These are phyloP conservation scores for Entosphenus tridentatus DNA, from an alignment of 2,113 vertebrate genomes.

Conservation along the genomic window DNA sequence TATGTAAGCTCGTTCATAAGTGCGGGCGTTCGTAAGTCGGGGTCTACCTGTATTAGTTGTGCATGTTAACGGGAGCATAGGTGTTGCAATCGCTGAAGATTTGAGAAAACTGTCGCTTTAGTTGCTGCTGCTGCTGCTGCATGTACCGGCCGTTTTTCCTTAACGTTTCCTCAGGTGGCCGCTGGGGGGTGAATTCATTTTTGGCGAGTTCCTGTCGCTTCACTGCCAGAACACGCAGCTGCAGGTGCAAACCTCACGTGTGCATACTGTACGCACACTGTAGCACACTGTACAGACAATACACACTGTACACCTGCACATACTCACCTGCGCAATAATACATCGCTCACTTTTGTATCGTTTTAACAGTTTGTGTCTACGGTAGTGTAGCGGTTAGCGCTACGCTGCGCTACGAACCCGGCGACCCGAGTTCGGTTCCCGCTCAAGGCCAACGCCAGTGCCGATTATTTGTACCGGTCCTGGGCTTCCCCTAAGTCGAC, in stretches of 20 bases:
- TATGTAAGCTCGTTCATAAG: background rate
- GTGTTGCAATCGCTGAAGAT: background rate
- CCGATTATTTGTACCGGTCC: no score
- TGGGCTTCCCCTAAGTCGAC: no score
- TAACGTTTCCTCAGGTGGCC: slow-evolving; percentile 50
- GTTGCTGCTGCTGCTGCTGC: background rate
- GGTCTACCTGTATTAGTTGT: background rate
- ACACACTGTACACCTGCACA: background rate
- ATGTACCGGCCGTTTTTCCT: slow-evolving; percentile 16
- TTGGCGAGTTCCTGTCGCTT: slow-evolving; percentile 73
- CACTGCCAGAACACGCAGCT: slow-evolving; percentile 75
- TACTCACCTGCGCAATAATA: background rate
- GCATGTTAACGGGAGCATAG: background rate
- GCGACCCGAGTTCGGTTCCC: background rate
- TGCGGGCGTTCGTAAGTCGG: background rate
- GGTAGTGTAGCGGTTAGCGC: background rate
- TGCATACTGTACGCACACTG: no score
- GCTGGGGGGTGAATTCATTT: slow-evolving; percentile 57
- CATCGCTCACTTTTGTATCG: background rate
- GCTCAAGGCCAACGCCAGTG: no score
- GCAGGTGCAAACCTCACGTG: slow-evolving; percentile 28
- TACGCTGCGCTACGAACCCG: background rate
- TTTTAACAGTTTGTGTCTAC: background rate
- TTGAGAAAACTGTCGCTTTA: background rate
- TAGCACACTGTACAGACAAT: background rate